phyloP scores from a whole-genome alignment of 2,113 vertebrate genomes.

The Lanius ludovicianus region DNA sequence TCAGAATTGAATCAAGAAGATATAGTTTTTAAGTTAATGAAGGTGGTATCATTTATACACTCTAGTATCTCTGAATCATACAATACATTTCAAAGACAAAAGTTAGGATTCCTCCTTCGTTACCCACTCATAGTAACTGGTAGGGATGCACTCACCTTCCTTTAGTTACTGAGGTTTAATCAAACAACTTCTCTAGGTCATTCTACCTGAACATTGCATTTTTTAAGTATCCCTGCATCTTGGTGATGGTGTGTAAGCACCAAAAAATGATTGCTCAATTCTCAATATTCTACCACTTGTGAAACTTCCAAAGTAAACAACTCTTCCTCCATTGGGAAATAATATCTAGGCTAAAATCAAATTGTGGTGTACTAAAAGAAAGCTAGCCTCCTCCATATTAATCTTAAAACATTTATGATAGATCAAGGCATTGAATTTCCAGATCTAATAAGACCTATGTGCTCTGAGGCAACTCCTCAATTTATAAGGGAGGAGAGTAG shows the following conservation, averaged over 20 bases:
- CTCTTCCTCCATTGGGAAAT: constrained; percentile 55
- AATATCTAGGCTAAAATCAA: constrained; percentile 56
- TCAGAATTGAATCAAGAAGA: not conserved
- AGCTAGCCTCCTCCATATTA: constrained; percentile 1
- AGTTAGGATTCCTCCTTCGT: not conserved
- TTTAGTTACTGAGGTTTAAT: not conserved
- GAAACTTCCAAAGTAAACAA: constrained; percentile 61
- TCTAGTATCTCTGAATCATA: not conserved
- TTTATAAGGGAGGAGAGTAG: not conserved
- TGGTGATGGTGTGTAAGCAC: not conserved
- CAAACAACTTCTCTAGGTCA: not conserved
- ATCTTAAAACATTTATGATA: constrained; percentile 50
- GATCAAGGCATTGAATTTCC: constrained; percentile 22
- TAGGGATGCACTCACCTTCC: not conserved
- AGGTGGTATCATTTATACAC: not conserved
- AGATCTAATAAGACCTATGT: not conserved
- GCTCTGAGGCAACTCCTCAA: not conserved
- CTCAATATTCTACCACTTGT: constrained; percentile 43
- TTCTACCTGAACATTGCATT: not conserved
- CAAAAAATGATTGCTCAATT: constrained; percentile 29
- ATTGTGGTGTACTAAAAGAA: constrained; percentile 26
- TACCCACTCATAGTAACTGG: not conserved
- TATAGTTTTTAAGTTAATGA: not conserved
- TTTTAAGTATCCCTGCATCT: constrained; percentile 5
- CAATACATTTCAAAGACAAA: not conserved